Percentiles rank a stretch among this genome's conserved stretches.
These are phyloP conservation scores for Romanogobio albipinnatus DNA, from an alignment of 2,113 vertebrate genomes.

Conservation along the genomic window DNA sequence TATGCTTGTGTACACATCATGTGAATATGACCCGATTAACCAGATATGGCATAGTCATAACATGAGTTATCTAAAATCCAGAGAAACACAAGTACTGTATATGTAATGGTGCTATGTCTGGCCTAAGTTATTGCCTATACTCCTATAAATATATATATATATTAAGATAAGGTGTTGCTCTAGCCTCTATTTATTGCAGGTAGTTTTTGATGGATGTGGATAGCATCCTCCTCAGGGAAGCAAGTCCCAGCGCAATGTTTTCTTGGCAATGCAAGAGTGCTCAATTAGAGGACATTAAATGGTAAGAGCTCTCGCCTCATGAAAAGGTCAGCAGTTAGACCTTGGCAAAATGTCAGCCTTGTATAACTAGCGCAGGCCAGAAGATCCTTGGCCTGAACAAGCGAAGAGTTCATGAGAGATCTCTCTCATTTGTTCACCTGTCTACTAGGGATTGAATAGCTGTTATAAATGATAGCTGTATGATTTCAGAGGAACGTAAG, in stretches of 20 bases:
- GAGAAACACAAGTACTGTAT: not conserved
- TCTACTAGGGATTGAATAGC: not conserved
- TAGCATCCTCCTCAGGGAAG: not conserved
- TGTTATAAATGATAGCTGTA: not conserved
- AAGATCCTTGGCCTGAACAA: constrained; percentile 18
- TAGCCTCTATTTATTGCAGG: not conserved
- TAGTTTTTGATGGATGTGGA: not conserved
- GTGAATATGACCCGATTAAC: not conserved
- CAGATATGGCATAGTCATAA: too few relatives aligned
- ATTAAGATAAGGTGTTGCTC: not conserved
- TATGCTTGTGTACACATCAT: not conserved
- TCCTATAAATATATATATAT: too few relatives aligned
- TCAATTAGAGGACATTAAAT: constrained; percentile 26
- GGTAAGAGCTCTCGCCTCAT: constrained; percentile 20
- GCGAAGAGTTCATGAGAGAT: not conserved
- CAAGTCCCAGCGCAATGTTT: not conserved
- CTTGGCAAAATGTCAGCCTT: constrained; percentile 23
- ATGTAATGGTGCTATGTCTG: not conserved
- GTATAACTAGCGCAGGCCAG: not conserved
- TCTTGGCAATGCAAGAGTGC: constrained; percentile 11
- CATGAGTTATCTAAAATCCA: not conserved
- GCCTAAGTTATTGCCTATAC: too few relatives aligned
- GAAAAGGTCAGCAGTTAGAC: constrained; percentile 34
- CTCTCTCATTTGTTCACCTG: constrained; percentile 2
- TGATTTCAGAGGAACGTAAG: not conserved